phyloP scores from a whole-genome alignment of 2,888 invertebrate species.

The Perdita meconis region DNA sequence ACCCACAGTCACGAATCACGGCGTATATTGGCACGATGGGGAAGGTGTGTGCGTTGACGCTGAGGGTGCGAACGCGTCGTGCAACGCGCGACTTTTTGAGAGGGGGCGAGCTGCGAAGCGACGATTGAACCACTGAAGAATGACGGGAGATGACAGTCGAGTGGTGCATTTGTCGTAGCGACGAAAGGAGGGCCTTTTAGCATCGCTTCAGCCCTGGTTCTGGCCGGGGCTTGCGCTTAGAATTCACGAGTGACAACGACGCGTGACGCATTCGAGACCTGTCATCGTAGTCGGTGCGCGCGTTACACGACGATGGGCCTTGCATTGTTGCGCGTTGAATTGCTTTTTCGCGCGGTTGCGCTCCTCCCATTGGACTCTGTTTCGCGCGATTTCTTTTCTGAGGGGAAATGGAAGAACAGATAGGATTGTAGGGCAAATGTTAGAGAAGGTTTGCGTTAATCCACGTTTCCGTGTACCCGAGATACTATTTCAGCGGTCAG shows the following conservation, averaged over 20 bases:
- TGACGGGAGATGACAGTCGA: conserved; percentile 66
- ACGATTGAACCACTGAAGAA: conserved; percentile 64
- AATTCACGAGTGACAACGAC: conserved; percentile 56
- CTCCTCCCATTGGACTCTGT: conserved; percentile 18
- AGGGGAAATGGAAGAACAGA: not conserved
- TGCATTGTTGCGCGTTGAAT: conserved; percentile 35
- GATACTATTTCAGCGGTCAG: not conserved
- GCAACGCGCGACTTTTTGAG: conserved; percentile 39
- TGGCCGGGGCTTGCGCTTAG: conserved; percentile 46
- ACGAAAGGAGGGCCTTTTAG: conserved; percentile 59
- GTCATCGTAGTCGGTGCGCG: conserved; percentile 30
- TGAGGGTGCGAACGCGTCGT: conserved; percentile 4
- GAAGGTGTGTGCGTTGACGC: conserved; percentile 9
- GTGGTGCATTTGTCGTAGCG: conserved; percentile 55
- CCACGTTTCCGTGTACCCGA: not conserved
- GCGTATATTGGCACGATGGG: not conserved
- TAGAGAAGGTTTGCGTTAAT: conserved; percentile 5
- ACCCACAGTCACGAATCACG: not conserved
- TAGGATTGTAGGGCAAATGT: not conserved
- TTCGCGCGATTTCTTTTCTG: conserved; percentile 10
- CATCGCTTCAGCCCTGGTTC: conserved; percentile 48
- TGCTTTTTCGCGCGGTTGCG: conserved; percentile 28
- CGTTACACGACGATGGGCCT: conserved; percentile 27
- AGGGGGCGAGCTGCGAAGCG: conserved; percentile 55
- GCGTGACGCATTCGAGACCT: conserved; percentile 40